These are phyloP conservation scores for Falcunculus frontatus DNA, from an alignment of 2,113 vertebrate species.

Conservation along the genomic window DNA sequence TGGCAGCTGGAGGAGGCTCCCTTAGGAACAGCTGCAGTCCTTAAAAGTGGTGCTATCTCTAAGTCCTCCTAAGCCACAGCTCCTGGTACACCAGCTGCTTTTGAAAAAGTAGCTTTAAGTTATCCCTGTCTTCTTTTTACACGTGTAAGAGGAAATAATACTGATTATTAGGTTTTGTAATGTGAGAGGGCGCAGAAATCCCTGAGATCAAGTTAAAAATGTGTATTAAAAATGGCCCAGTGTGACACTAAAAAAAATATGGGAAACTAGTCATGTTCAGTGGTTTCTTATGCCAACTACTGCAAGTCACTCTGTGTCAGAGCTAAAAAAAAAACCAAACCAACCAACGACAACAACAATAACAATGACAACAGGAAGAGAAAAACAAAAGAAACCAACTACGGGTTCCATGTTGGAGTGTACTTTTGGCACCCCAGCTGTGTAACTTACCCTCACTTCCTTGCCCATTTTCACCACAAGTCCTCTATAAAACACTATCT, in stretches of 20 bases:
- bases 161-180: background rate
- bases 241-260: background rate
- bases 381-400: background rate
- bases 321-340: background rate
- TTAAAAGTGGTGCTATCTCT: background rate
- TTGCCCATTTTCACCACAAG: background rate
- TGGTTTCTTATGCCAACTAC: background rate
- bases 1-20: fast-evolving
- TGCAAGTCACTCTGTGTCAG: background rate
- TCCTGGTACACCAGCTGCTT: background rate
- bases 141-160: background rate
- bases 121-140: background rate
- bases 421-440: background rate
- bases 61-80: background rate
- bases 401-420: fast-evolving
- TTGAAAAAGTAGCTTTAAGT: background rate
- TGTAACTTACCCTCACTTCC: fast-evolving
- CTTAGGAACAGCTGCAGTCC: background rate
- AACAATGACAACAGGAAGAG: background rate
- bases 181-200: background rate
- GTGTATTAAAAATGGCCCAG: background rate
- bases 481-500: background rate
- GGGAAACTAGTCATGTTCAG: background rate
- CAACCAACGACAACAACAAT: background rate
- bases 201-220: background rate